These are phyloP conservation scores for Dryomyza anilis DNA, from an alignment of 2,888 invertebrate species.

Conservation along the genomic window DNA sequence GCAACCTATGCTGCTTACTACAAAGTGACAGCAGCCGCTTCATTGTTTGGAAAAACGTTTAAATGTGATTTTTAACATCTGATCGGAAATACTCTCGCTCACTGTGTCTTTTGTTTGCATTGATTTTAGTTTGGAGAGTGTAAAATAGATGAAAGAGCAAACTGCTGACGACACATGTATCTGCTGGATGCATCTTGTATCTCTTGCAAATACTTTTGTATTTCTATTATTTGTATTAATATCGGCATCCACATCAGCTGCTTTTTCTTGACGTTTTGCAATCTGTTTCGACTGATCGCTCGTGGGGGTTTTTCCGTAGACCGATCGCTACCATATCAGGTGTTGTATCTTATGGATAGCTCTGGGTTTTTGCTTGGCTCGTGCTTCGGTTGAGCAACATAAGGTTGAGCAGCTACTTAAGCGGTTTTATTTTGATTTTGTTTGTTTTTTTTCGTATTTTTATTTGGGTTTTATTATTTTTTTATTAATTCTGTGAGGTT, in stretches of 20 bases:
- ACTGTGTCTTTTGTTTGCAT: conserved; percentile 23
- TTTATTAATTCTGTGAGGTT: too few relatives aligned
- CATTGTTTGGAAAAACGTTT: conserved; percentile 41
- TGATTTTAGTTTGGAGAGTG: conserved; percentile 27
- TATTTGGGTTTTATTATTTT: too few relatives aligned
- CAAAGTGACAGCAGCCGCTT: too few relatives aligned
- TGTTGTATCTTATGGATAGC: conserved; percentile 15
- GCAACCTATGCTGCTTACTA: conserved; percentile 24
- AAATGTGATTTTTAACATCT: conserved; percentile 37
- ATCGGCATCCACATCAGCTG: conserved; percentile 34
- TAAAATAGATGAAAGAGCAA: conserved; percentile 19
- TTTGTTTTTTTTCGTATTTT: too few relatives aligned
- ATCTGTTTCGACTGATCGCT: conserved; percentile 17
- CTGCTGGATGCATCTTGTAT: not conserved
- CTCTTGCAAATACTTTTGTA: not conserved
- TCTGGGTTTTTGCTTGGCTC: not conserved
- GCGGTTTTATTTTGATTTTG: too few relatives aligned
- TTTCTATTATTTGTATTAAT: not conserved
- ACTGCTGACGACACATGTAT: conserved; percentile 1
- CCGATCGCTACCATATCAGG: conserved; percentile 24
- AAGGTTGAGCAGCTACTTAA: too few relatives aligned
- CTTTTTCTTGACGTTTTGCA: conserved; percentile 14
- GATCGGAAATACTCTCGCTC: conserved; percentile 34
- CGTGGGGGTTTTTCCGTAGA: too few relatives aligned
- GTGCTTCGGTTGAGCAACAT: conserved; percentile 7